A percentile compares a stretch with the other conserved stretches of the same genome.
Evolutionary conservation across 2,113 vertebrate genomes (phyloP).

Genomic region (Brachyistius frenatus): DNA sequence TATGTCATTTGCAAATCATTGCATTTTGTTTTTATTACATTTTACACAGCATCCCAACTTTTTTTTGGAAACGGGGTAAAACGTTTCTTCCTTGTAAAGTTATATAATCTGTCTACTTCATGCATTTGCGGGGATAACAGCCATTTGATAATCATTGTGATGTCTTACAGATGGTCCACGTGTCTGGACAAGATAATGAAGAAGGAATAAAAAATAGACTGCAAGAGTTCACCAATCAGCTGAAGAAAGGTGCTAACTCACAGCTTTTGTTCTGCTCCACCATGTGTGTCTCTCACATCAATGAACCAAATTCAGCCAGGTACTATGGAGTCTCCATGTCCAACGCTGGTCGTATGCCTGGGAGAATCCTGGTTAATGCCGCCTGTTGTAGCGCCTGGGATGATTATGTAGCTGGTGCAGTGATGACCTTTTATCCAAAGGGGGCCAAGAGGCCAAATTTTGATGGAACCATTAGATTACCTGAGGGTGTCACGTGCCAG

Average conservation of each 20-base stretch:
- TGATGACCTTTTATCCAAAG: slow-evolving; percentile 15
- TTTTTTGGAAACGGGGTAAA: too few species aligned
- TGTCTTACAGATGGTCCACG: slow-evolving; percentile 2
- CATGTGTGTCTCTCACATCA: slow-evolving; percentile 37
- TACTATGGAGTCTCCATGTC: slow-evolving; percentile 55
- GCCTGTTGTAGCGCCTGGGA: slow-evolving; percentile 12
- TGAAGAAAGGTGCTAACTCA: neutral
- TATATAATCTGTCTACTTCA: too few species aligned
- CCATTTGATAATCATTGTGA: neutral
- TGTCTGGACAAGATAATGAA: neutral
- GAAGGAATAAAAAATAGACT: accelerated
- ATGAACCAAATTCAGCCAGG: neutral
- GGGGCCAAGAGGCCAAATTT: accelerated
- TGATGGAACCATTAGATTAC: slow-evolving; percentile 40
- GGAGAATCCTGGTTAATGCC: neutral
- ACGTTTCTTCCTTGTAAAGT: too few species aligned
- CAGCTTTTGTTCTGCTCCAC: neutral
- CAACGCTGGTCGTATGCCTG: accelerated
- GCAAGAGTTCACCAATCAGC: accelerated
- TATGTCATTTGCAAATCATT: too few species aligned
- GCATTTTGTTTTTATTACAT: too few species aligned
- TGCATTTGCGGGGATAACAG: neutral
- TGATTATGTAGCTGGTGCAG: slow-evolving; percentile 26
- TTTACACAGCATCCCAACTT: too few species aligned
- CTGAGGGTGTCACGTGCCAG: neutral